A percentile compares a stretch with the other conserved stretches of the same genome.
phyloP scores from a whole-genome alignment of 2,888 invertebrate genomes.

The Lochmaea crataegi region DNA sequence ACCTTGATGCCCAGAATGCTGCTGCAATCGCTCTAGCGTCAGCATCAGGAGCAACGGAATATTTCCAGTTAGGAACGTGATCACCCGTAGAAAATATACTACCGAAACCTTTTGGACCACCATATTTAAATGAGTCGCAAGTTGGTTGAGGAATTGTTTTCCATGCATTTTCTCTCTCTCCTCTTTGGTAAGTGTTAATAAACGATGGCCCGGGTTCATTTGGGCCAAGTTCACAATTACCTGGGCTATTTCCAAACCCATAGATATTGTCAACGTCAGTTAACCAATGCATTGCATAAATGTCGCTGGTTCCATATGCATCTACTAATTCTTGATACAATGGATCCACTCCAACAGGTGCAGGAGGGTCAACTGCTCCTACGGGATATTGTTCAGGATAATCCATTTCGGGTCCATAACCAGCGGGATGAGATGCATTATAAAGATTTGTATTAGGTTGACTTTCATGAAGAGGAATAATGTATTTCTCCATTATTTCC shows the following conservation, averaged over 20 bases:
- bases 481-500: conserved; percentile 45
- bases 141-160: conserved; percentile 46
- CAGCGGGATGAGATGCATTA: conserved; percentile 39
- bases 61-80: conserved; percentile 41
- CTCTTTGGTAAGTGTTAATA: conserved; percentile 47
- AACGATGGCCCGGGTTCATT: conserved; percentile 43
- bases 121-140: conserved; percentile 48
- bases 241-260: conserved; percentile 47
- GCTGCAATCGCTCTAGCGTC: conserved; percentile 50
- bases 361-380: conserved; percentile 22
- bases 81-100: conserved; percentile 25
- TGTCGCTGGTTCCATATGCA: conserved; percentile 43
- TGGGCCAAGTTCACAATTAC: conserved; percentile 44
- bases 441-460: conserved; percentile 40
- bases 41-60: conserved; percentile 49
- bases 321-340: conserved; percentile 46
- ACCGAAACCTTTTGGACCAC: conserved; percentile 42
- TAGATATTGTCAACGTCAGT: conserved; percentile 48
- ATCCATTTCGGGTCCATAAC: conserved; percentile 33
- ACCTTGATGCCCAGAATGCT: conserved; percentile 48
- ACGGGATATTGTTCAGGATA: conserved; percentile 37
- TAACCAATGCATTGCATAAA: conserved; percentile 49
- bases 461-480: conserved; percentile 41
- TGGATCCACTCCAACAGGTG: conserved; percentile 47
- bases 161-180: conserved; percentile 39